Evolutionary conservation across 2,888 invertebrate genomes (phyloP), one percentile per base, ranked within the genome.

Genomic region (Arctia plantaginis): DNA sequence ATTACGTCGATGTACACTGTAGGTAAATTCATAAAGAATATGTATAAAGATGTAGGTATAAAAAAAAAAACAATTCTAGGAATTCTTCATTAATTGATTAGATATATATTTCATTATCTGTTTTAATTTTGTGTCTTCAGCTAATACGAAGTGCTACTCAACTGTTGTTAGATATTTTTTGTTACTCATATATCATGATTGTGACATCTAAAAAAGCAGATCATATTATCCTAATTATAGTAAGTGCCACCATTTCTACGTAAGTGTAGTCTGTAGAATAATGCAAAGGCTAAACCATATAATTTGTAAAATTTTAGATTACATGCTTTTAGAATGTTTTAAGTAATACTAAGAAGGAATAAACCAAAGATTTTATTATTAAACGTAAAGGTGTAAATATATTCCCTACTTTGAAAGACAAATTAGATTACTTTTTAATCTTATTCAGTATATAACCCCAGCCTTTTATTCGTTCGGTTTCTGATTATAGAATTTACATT

Each of bases 351-450:
- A 62, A 62, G 23, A 35, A 44, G 6, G 27, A 69, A n/a, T 35
- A 55, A 41, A 59, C 70, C 70, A 70, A 70, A 70, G 70, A 70
- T 70, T 18, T 41, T 70, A 70, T 62, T 59, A 33, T 35, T 55
- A n/a, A 35, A 15, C 55, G n/a, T 67, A 33, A 67, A 13, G 30
- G 23, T 13, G 23, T 30, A 30, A 47, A 67, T 67, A 47, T 67
- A 33, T 47, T 23, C 33, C 47, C 23, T 33, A 67, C 23, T 67
- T 44, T 47, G 62, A 62, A 30, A 62, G 62, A 62, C 15, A 62
- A 27, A 62, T 18, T 30, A 62, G 30, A 30, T 30, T 62, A 30
- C 18, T 62, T 30, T 8, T 27, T 27, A 27, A 30, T 30, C 18
- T 15, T 30, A 7, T 18, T 15, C 30, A 27, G 30, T 62, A 62